Evolutionary conservation across 2,888 invertebrate species (phyloP), one percentile per base, ranked within the genome.

Genomic region (Pheosia gnoma): DNA sequence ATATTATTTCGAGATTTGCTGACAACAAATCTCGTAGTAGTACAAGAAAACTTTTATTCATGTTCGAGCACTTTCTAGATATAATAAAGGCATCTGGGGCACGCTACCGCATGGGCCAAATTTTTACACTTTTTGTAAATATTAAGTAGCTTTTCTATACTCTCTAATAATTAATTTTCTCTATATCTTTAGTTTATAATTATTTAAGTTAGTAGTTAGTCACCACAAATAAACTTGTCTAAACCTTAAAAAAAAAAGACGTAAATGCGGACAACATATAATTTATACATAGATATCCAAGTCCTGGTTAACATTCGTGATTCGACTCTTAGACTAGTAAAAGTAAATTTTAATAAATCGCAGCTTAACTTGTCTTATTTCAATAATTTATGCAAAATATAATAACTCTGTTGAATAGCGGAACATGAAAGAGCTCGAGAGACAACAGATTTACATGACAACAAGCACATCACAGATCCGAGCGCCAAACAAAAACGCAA

Each of bases 401-500:
- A 5, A 47, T n/a, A 8, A 41, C 43, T 43, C 9, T 8, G 13
- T n/a, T 43, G 36, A 45, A 57, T 59, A 45, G 54, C 55, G 54
- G 36, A 52, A 63, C 67, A 59, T 62, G 67, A 56, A 66, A 59
- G 69, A 74, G 67, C 71, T 74, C 68, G 53, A 61, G 61, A 75
- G 71, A 80, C 81, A 82, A 77, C 75, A 74, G 78, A 84, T 85
- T 82, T 83, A 80, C 82, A 80, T 81, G 78, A 73, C 74, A 81
- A 81, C 81, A 75, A 74, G 80, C 74, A 82, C 84, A 86, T 86
- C 83, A 74, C 78, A 79, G 84, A 84, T 82, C 82, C 81, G 78
- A 72, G 76, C 75, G 71, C 80, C 81, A 83, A 88, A 87, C 87
- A 87, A 87, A 88, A 88, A 87, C 86, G 83, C 85, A 86, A 88